These are phyloP conservation scores for Platerodrilus igneus DNA, from an alignment of 2,888 invertebrate genomes.

Conservation along the genomic window DNA sequence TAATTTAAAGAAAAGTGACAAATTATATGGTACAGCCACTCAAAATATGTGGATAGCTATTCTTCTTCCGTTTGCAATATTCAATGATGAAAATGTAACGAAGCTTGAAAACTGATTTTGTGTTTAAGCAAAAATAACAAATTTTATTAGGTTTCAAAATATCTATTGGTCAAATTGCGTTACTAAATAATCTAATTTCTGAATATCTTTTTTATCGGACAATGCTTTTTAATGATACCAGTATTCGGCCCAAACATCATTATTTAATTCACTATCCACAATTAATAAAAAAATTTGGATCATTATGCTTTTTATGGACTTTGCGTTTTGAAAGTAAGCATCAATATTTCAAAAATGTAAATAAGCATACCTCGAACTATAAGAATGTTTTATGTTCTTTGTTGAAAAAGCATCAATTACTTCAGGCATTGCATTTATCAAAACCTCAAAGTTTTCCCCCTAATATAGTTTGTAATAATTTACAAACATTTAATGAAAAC, in stretches of 20 bases:
- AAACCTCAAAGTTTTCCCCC: background rate
- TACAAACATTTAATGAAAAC: background rate
- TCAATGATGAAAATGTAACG: constrained; percentile 3
- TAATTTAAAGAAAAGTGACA: constrained; percentile 13
- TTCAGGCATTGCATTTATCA: constrained; percentile 9
- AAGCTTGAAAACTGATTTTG: constrained; percentile 14
- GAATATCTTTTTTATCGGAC: constrained; percentile 13
- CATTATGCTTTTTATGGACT: constrained; percentile 23
- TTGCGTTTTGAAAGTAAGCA: constrained; percentile 30
- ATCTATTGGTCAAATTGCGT: constrained; percentile 9
- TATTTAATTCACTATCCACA: constrained; percentile 28
- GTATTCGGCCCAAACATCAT: constrained; percentile 28
- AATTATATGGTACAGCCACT: constrained; percentile 14
- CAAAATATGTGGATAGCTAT: constrained; percentile 7
- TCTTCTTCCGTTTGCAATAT: constrained; percentile 11
- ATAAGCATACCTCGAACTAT: constrained; percentile 16
- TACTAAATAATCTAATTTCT: constrained; percentile 2
- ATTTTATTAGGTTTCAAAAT: too few species aligned
- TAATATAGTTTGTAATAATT: background rate
- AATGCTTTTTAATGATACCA: constrained; percentile 17
- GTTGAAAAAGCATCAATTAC: constrained; percentile 17
- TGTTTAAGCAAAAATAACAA: constrained; percentile 3
- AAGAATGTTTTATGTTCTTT: constrained; percentile 18
- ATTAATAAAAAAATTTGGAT: constrained; percentile 26
- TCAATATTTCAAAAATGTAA: constrained; percentile 20